phyloP scores from a whole-genome alignment of 2,797 vertebrate genomes.

The Tachyglossus aculeatus region DNA sequence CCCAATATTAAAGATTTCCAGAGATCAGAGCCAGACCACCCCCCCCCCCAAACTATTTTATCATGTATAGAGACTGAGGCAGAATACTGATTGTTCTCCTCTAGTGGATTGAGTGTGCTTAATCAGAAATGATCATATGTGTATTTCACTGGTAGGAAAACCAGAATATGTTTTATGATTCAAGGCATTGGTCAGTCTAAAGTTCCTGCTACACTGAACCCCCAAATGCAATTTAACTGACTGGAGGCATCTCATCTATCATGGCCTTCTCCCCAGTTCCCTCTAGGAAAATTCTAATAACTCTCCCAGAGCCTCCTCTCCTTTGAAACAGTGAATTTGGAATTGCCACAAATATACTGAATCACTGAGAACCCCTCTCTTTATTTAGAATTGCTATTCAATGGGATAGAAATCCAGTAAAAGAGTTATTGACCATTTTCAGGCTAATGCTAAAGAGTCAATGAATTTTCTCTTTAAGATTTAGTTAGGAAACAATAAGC shows the following conservation, averaged over 20 bases:
- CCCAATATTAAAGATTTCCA: background rate
- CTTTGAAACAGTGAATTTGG: background rate
- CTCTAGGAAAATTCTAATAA: background rate
- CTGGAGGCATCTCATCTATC: background rate
- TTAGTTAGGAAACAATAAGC: background rate
- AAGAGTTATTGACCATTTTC: too few relatives aligned
- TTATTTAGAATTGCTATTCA: background rate
- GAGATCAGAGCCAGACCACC: background rate
- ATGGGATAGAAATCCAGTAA: background rate
- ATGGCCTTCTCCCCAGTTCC: background rate
- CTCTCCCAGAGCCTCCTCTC: background rate
- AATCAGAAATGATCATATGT: background rate
- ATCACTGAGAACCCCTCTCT: background rate
- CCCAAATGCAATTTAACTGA: background rate
- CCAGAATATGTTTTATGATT: background rate
- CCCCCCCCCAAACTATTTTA: slow-evolving; percentile 8
- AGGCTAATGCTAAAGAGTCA: background rate
- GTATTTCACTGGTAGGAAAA: background rate
- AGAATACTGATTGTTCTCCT: background rate
- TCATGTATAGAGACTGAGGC: background rate
- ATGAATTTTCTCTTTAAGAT: background rate
- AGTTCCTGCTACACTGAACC: background rate
- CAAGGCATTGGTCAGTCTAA: background rate
- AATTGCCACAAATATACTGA: background rate
- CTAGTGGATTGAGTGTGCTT: background rate